Base-by-base conservation (phyloP, 2,113 vertebrate genomes). In the Neogobius melanostomus region DNA sequence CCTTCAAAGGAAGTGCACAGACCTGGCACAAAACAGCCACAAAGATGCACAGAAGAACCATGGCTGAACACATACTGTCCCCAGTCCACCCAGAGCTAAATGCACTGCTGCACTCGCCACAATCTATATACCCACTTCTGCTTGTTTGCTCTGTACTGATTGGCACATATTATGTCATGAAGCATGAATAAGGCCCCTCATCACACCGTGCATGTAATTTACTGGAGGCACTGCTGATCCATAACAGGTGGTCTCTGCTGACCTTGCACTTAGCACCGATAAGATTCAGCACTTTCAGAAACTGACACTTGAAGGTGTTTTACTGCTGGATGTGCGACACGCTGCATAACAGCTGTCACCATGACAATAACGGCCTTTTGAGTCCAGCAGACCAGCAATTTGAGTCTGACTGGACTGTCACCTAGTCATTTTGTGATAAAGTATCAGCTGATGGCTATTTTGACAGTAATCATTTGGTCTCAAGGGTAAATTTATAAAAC, bases 231-330 rank as follows among this genome's bases (percentile, higher is more conserved):
- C 62, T 64, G 80, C 74, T 88, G 75, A 85, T 77, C 85, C 72
- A 1, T 67, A 82, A 83, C 82, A 59, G 81, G 82, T 80, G 79
- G 72, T 81, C 82, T 74, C 11, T 74, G 80, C 77, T 85, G 82
- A 85, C 76, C 82, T 74, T 72, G 77, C 86, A 85, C 51, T 90
- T 88, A 82, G 36, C 8, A 6, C 66, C 2, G 42, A 43, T 59
- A 46, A 71, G 77, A 82, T 80, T 91, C 89, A 89, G 87, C 89
- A 89, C 71, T 90, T 90, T 87, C 60, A 72, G 52, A 69, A 79
- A 82, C 68, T 80, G 80, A 74, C 66, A 44, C 75, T 69, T 71
- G 71, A 64, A 71, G 53, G 54, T 82, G 81, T 81, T 85, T 83
- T 80, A 68, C 50, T 64, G 21, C 56, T 64, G 64, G 43, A 75